phyloP scores from a whole-genome alignment of 2,888 invertebrate species.

The Hyposoter dolosus region DNA sequence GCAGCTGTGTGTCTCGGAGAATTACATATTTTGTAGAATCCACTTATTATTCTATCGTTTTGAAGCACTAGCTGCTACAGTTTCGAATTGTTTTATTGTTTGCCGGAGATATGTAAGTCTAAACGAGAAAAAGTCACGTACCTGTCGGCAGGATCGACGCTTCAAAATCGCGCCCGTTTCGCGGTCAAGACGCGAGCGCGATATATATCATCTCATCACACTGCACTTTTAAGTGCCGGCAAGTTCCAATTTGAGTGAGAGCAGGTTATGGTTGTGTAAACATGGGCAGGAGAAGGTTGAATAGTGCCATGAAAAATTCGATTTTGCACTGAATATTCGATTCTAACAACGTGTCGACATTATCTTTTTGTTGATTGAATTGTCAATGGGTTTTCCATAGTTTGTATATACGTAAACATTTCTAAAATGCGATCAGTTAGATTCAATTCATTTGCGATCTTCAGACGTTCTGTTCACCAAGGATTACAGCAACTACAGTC shows the following conservation, averaged over 20 bases:
- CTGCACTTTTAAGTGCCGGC: background rate
- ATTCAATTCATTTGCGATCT: slow-evolving; percentile 46
- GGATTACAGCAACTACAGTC: slow-evolving; percentile 48
- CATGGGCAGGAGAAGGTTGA: background rate
- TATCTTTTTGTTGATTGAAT: background rate
- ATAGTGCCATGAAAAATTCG: background rate
- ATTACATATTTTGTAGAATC: too few species aligned
- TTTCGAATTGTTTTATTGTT: background rate
- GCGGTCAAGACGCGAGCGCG: background rate
- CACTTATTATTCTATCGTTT: too few species aligned
- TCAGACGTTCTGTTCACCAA: slow-evolving; percentile 70
- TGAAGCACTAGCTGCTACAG: too few species aligned
- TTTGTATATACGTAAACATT: slow-evolving; percentile 5
- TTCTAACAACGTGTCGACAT: background rate
- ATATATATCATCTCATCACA: background rate
- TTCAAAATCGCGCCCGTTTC: background rate
- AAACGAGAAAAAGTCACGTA: too few species aligned
- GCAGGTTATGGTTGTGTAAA: background rate
- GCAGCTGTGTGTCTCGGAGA: too few species aligned
- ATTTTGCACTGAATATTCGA: background rate
- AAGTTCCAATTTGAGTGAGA: background rate
- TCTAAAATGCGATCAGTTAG: slow-evolving; percentile 50
- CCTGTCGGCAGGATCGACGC: too few species aligned
- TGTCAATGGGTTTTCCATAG: background rate
- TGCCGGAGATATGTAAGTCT: too few species aligned